phyloP scores from a whole-genome alignment of 2,888 invertebrate species.

The Taphrorychus bicolor region DNA sequence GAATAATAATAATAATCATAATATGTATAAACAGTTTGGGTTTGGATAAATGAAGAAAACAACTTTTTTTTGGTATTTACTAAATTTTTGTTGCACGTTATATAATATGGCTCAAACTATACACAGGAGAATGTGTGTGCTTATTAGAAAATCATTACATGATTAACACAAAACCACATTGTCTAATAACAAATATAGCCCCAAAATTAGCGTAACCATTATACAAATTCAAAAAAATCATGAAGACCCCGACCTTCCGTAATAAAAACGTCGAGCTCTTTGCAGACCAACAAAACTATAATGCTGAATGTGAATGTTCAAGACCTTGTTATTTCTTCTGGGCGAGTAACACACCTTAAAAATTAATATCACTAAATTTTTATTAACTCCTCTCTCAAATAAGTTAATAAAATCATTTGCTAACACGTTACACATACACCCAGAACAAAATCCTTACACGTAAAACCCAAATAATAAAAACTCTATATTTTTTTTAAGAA shows the following conservation, averaged over 20 bases:
- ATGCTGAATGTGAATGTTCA: constrained; percentile 27
- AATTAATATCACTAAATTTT: constrained; percentile 39
- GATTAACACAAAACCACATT: constrained; percentile 42
- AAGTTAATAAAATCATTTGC: constrained; percentile 37
- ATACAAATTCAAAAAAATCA: neutral
- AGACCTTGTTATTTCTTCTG: constrained; percentile 8
- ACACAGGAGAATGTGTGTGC: constrained; percentile 37
- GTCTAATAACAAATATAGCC: constrained; percentile 37
- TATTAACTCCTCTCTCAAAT: constrained; percentile 35
- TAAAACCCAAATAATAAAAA: constrained; percentile 16
- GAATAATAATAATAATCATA: constrained; percentile 36
- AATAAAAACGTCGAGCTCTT: neutral
- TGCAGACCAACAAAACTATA: constrained; percentile 25
- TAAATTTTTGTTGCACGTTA: constrained; percentile 35
- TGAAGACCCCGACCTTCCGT: neutral
- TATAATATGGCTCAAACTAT: constrained; percentile 40
- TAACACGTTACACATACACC: constrained; percentile 36
- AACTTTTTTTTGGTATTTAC: constrained; percentile 41
- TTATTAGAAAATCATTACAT: constrained; percentile 35
- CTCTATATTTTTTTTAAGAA: neutral
- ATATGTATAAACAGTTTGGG: constrained; percentile 41
- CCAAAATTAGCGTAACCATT: constrained; percentile 25
- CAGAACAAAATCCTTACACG: constrained; percentile 16
- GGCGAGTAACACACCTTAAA: constrained; percentile 38
- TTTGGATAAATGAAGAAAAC: constrained; percentile 39